Conservation (phyloP, 2,113 vertebrate genomes). For the Dendropsophus ebraccatus region DNA sequence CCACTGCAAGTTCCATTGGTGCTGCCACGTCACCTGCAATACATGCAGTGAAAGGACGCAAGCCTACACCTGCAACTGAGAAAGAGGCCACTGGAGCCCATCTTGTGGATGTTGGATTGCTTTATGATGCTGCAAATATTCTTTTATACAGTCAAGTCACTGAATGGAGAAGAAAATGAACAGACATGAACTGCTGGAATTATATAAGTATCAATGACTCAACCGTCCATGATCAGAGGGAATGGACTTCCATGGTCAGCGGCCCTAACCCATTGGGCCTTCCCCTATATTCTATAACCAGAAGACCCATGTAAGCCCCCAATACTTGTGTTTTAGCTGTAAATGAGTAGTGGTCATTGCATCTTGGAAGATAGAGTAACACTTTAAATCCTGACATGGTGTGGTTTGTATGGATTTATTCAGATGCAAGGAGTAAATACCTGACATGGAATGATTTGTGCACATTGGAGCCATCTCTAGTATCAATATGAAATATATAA, state of each 20-base stretch:
- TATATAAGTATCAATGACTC: neutral
- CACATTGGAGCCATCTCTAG: neutral
- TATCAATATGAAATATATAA: neutral
- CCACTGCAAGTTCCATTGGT: slow-evolving; percentile 62
- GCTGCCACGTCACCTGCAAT: slow-evolving; percentile 56
- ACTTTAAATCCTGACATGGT: neutral
- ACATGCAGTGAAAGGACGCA: slow-evolving; percentile 51
- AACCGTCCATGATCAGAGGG: neutral
- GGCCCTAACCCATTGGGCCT: neutral
- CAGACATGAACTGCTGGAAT: neutral
- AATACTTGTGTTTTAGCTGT: neutral
- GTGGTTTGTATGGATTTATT: neutral
- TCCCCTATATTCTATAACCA: neutral
- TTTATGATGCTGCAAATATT: neutral
- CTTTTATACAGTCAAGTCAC: neutral
- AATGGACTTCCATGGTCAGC: neutral
- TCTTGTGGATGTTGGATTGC: slow-evolving; percentile 70
- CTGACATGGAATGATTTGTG: neutral
- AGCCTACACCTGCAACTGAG: slow-evolving; percentile 47
- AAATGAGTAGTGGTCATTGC: neutral
- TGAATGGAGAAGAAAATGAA: neutral
- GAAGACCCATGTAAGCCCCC: neutral
- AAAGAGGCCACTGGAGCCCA: neutral
- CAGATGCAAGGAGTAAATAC: neutral
- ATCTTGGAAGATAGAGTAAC: neutral